Evolutionary conservation across 2,888 invertebrate species (phyloP), one percentile per base, ranked within the genome.

Genomic region (Zhuqinia jingwanae): DNA sequence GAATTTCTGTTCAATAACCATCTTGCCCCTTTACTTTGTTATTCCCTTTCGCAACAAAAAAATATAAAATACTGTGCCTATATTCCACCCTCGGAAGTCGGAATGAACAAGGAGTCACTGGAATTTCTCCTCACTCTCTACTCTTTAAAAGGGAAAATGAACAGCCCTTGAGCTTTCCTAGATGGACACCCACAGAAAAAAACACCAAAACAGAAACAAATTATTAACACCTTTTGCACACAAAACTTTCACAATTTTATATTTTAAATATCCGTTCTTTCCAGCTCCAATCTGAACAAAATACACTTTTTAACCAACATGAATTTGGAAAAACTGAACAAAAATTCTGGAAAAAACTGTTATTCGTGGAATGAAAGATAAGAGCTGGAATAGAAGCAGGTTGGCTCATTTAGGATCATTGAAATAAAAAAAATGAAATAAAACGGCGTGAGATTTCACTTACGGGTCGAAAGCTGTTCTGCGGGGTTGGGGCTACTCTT

Each of bases 381-480:
- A 50, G 47, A 63, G 77, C 60, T 47, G 65, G 79, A 65, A 65
- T 65, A 50, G 30, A 60, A 60, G 36, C 60, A 58, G 77, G 60
- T 47, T 63, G 79, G 53, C 15, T 36, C 22, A 20, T 42, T 17
- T 17, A 27, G 17, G 36, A 17, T 20, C 42, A 65, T 42, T 3
- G 8, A 50, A 15, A 15, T 47, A 47, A 82, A 30, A 60, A 65
- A 77, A 73, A 73, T 17, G 27, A 63, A 22, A 73, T 36, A 20
- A 47, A 60, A 76, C 75, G 73, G 47, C 15, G 76, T 25, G 47
- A 68, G 63, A 65, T 42, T 75, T 11, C 91, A 97, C 97, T 97
- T 96, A 97, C 97, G 96, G 85, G 96, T 97, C 95, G 95, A 96
- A 96, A 97, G 97, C 97, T 96, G 97, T 96, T 97, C 97, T 97